phyloP scores from a whole-genome alignment of 2,888 invertebrate genomes.

The Oegoconia quadripuncta region DNA sequence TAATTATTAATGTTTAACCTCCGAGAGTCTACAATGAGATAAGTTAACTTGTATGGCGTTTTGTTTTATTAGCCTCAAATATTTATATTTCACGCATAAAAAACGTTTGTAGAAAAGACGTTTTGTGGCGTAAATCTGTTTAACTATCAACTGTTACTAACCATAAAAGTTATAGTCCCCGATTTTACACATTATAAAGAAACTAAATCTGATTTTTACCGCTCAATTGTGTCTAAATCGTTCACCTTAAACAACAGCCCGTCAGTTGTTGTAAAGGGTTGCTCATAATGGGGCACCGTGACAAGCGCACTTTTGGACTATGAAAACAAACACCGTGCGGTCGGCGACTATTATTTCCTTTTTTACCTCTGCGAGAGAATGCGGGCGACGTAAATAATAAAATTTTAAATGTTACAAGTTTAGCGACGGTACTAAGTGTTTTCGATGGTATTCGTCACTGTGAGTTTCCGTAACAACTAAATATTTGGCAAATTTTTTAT shows the following conservation, averaged over 20 bases:
- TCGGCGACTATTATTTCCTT: constrained; percentile 15
- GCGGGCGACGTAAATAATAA: constrained; percentile 47
- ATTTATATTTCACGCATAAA: too few species aligned
- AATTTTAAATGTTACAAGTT: constrained; percentile 41
- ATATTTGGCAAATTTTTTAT: not conserved
- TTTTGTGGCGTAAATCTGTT: too few species aligned
- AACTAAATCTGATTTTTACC: constrained; percentile 27
- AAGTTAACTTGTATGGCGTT: too few species aligned
- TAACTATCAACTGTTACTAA: too few species aligned
- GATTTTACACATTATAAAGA: not conserved
- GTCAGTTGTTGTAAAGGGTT: constrained; percentile 17
- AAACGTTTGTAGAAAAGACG: too few species aligned
- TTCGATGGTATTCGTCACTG: constrained; percentile 14
- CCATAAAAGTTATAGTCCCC: too few species aligned
- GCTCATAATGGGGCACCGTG: constrained; percentile 29
- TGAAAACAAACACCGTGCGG: constrained; percentile 57
- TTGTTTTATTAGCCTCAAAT: too few species aligned
- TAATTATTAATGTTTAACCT: too few species aligned
- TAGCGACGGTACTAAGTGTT: too few species aligned
- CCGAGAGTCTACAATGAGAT: too few species aligned
- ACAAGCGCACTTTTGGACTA: constrained; percentile 50
- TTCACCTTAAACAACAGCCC: constrained; percentile 21
- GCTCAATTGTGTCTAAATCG: constrained; percentile 28
- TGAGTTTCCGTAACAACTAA: not conserved
- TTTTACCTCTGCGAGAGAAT: constrained; percentile 30